Evolutionary conservation across 37 sponge, comb jelly and placozoan species (phyloP).

Genomic region (Bolinopsis microptera): DNA sequence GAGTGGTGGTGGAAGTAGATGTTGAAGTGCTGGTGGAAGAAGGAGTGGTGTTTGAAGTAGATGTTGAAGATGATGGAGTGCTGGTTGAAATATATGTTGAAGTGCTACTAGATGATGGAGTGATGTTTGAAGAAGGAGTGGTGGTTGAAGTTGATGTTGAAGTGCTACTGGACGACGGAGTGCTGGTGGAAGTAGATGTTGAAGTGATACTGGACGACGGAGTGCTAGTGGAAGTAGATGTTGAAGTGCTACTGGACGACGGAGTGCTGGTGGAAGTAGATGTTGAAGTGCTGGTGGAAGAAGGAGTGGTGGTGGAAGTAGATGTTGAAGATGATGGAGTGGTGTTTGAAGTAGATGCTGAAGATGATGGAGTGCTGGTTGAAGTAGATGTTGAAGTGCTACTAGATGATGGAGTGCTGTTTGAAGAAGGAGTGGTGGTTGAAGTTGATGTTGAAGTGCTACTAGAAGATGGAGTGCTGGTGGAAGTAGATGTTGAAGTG

Average conservation of each 20-base stretch:
- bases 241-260: background rate
- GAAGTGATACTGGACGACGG: background rate
- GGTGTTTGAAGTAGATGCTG: background rate
- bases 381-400: background rate
- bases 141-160: background rate
- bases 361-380: background rate
- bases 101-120: background rate
- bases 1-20: background rate
- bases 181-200: background rate
- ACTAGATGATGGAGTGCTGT: background rate
- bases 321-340: background rate
- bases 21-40: background rate
- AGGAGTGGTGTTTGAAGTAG: too few species aligned
- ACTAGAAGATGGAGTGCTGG: background rate
- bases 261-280: background rate
- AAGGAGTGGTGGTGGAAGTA: conserved; percentile 2
- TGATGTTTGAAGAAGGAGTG: background rate
- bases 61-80: background rate
- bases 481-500: background rate
- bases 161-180: background rate
- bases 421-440: background rate
- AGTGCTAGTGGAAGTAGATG: background rate
- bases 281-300: background rate
- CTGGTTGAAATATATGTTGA: background rate
- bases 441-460: background rate